phyloP scores from a whole-genome alignment of 1,140 invertebrate species.

The Heliothis virescens region DNA sequence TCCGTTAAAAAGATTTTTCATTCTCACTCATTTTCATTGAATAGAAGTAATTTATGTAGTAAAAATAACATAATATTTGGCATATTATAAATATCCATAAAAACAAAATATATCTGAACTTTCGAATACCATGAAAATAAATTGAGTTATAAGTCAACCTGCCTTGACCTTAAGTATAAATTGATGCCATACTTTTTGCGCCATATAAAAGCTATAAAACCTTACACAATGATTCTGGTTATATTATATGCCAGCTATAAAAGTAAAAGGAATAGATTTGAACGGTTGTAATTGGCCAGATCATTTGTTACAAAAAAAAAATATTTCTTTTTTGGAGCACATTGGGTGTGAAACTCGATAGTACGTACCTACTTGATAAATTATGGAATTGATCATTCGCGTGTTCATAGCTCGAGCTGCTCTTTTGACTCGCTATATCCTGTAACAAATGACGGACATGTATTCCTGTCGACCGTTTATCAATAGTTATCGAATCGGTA shows the following conservation, averaged over 20 bases:
- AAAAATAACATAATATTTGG: background rate
- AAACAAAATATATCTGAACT: background rate
- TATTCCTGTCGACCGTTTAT: slow-evolving; percentile 49
- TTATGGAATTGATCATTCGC: slow-evolving; percentile 53
- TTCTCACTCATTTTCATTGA: no score
- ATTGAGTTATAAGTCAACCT: background rate
- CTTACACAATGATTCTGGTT: slow-evolving; percentile 10
- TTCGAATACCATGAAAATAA: background rate
- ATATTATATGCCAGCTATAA: background rate
- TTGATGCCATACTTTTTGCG: slow-evolving; percentile 13
- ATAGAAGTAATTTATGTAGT: no score
- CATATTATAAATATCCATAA: background rate
- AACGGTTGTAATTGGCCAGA: slow-evolving; percentile 54
- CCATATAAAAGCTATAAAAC: slow-evolving; percentile 30
- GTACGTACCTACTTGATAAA: slow-evolving; percentile 60
- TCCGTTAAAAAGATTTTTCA: no score
- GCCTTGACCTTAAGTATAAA: slow-evolving; percentile 27
- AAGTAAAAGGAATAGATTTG: slow-evolving; percentile 23
- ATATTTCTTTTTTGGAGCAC: slow-evolving; percentile 56
- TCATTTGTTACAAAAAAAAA: slow-evolving; percentile 60
- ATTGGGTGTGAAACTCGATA: slow-evolving; percentile 51
- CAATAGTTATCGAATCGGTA: background rate
- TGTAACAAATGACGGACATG: slow-evolving; percentile 53
- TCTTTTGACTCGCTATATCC: slow-evolving; percentile 42
- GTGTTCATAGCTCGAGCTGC: slow-evolving; percentile 41